phyloP scores from a whole-genome alignment of 2,113 vertebrate genomes.

The Rostratula benghalensis region DNA sequence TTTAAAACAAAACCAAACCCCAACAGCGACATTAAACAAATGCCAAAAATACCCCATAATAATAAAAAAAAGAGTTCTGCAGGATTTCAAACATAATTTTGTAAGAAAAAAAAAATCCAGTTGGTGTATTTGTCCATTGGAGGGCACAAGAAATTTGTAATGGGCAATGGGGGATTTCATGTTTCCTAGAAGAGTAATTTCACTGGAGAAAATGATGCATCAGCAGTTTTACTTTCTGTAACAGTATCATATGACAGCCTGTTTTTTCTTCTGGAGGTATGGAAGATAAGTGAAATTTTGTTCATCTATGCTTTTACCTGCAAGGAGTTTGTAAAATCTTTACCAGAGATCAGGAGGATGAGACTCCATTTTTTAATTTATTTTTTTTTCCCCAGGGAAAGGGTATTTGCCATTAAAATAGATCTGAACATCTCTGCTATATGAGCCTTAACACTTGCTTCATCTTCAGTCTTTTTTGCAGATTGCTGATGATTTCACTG shows the following conservation, averaged over 20 bases:
- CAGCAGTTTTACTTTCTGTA: background rate
- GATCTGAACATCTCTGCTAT: background rate
- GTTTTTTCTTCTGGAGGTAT: background rate
- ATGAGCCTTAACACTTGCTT: background rate
- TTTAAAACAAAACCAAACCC: background rate
- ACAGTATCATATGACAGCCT: background rate
- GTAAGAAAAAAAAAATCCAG: background rate
- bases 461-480: background rate
- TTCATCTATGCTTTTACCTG: background rate
- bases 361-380: background rate
- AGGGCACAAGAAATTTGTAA: background rate
- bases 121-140: fast-evolving
- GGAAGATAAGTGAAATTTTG: background rate
- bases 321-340: background rate
- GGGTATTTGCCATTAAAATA: background rate
- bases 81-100: background rate
- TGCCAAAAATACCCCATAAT: fast-evolving
- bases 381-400: background rate
- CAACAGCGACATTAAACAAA: background rate
- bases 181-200: background rate
- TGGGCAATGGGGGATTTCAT: background rate
- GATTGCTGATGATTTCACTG: background rate
- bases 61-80: background rate
- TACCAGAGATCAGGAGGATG: background rate
- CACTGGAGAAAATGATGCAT: background rate